Conservation (phyloP, 2,888 invertebrate genomes). For the Saturnia pavonia region DNA sequence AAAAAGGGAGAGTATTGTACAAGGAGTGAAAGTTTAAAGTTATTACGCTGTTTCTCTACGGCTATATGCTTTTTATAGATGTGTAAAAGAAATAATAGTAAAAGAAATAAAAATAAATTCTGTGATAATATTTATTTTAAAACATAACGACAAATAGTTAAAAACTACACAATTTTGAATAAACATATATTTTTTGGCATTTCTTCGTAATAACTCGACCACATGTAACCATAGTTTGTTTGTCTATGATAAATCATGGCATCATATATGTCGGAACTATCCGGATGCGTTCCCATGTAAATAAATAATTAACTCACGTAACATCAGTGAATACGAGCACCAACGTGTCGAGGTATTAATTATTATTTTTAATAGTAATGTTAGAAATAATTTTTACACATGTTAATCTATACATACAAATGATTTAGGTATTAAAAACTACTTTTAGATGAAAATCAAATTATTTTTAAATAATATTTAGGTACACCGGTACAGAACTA, state of each 20-base stretch:
- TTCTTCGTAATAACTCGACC: not conserved
- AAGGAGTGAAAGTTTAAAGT: no score
- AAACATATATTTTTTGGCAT: not conserved
- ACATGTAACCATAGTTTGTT: slow-evolving; percentile 17
- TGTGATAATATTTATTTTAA: no score
- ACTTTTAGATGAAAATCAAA: no score
- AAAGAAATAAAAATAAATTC: not conserved
- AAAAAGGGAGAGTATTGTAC: no score
- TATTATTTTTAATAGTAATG: not conserved
- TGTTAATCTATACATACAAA: no score
- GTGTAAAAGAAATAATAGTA: not conserved
- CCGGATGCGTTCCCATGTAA: slow-evolving; percentile 27
- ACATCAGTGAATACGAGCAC: slow-evolving; percentile 14
- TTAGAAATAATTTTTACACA: not conserved
- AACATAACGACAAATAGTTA: not conserved
- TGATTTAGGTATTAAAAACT: not conserved
- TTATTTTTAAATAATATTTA: no score
- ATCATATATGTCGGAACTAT: slow-evolving; percentile 23
- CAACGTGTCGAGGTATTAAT: not conserved
- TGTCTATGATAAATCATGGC: slow-evolving; percentile 20
- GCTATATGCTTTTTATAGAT: no score
- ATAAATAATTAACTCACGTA: slow-evolving; percentile 26
- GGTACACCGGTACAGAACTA: no score
- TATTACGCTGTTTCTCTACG: no score
- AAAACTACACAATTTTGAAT: not conserved